These are phyloP conservation scores for Orthosia gothica DNA, from an alignment of 2,888 invertebrate species.

Conservation along the genomic window DNA sequence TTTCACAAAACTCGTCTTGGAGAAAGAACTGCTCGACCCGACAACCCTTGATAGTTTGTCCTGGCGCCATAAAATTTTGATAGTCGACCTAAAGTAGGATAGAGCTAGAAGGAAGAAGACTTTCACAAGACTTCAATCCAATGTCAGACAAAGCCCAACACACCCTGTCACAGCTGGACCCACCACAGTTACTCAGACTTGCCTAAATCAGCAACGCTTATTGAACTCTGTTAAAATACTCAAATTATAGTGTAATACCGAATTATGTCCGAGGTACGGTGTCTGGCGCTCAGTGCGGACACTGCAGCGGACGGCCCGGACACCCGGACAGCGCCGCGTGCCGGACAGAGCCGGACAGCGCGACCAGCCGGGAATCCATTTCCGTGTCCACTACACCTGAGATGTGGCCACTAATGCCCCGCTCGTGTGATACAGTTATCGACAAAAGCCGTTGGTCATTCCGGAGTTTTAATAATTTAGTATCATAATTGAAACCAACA, in stretches of 20 bases:
- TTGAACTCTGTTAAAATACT: neutral
- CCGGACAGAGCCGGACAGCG: constrained; percentile 2
- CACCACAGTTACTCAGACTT: neutral
- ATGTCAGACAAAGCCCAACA: neutral
- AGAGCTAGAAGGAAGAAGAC: too few relatives aligned
- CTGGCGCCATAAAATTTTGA: too few relatives aligned
- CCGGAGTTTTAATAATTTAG: neutral
- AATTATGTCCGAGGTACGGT: constrained; percentile 6
- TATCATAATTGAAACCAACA: neutral
- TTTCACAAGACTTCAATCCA: neutral
- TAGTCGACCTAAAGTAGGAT: too few relatives aligned
- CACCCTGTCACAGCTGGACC: too few relatives aligned
- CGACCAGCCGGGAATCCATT: constrained; percentile 58
- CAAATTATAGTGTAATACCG: neutral
- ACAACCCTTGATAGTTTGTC: too few relatives aligned
- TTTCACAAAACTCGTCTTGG: too few relatives aligned
- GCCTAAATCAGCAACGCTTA: neutral
- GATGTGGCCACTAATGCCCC: constrained; percentile 28
- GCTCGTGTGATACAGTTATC: neutral
- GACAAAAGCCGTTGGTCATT: neutral
- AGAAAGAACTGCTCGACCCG: too few relatives aligned
- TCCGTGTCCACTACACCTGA: constrained; percentile 60
- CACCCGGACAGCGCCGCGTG: neutral
- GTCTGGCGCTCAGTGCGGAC: constrained; percentile 24
- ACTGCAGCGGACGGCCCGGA: constrained; percentile 31